phyloP scores from a whole-genome alignment of 2,113 vertebrate genomes.

The Microcebus ravelobensis region DNA sequence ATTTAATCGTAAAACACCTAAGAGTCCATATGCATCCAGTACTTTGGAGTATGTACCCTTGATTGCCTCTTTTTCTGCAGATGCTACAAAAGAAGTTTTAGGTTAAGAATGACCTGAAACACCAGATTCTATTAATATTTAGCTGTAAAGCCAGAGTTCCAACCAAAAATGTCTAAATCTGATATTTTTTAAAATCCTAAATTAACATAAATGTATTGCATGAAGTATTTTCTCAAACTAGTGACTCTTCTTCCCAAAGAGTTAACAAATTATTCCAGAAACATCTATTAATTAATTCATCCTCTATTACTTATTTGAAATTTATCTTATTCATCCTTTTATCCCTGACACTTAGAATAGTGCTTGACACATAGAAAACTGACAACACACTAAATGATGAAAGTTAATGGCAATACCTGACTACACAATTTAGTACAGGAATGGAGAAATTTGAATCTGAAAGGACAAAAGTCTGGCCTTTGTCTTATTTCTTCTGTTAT shows the following conservation, averaged over 20 bases:
- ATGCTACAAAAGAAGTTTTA: slow-evolving; percentile 75
- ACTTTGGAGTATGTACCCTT: slow-evolving; percentile 94
- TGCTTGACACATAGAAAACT: not conserved
- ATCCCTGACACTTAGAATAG: not conserved
- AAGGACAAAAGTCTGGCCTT: not conserved
- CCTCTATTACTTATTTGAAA: not conserved
- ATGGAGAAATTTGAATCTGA: not conserved
- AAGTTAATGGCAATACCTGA: not conserved
- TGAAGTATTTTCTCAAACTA: slow-evolving; percentile 9
- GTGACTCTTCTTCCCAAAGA: not conserved
- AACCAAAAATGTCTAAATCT: slow-evolving; percentile 31
- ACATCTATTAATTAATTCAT: not conserved
- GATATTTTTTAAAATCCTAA: not conserved
- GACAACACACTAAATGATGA: not conserved
- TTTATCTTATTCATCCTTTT: not conserved
- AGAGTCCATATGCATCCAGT: slow-evolving; percentile 96
- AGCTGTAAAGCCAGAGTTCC: slow-evolving; percentile 15
- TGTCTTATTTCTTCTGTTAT: not conserved
- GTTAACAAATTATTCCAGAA: not conserved
- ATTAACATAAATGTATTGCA: not conserved
- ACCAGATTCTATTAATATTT: not conserved
- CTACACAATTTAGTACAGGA: not conserved
- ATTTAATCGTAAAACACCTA: slow-evolving; percentile 96
- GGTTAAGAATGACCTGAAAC: slow-evolving; percentile 27
- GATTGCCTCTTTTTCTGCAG: slow-evolving; percentile 97